Base-by-base conservation (phyloP, 2,113 vertebrate species). In the Onychorhynchus coronatus region DNA sequence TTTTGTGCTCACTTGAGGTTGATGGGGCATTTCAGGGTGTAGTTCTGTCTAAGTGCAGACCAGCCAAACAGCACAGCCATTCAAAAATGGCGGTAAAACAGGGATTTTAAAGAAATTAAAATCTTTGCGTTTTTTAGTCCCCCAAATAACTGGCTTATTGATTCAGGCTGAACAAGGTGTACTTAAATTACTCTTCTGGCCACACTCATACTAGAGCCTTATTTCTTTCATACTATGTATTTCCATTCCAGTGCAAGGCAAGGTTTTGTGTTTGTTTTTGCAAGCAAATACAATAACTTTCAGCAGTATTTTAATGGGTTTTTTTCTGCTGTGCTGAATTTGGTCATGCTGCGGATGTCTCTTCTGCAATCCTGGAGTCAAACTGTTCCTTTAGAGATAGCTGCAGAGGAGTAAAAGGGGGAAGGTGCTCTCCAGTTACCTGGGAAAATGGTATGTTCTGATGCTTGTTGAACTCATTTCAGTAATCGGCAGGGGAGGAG, bases 401-500 rank as follows among this genome's bases (percentile, higher is more conserved):
- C 80, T 73, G 30, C 87, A 80, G 53, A 1, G 0, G 39, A 73
- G 65, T 83, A 50, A 35, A 92, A 74, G 21, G 52, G 8, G 81
- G 62, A 80, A 35, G 66, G 58, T 76, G 53, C 71, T 96, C 46
- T 68, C 72, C 80, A 58, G 72, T 74, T 72, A 37, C 52, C 55
- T n/a, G 42, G 71, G 20, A 31, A 53, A 79, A 52, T 15, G 47
- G n/a, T 63, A 2, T 55, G 17, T 94, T 95, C 96, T 98, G 92
- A 98, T 39, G n/a, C 61, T 90, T 95, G 81, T 97, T 96, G 93
- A 52, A 88, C 96, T 79, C 85, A 65, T 97, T 98, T 91, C 95
- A 99, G 99, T 99, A 97, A 99, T 99, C 86, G 99, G 99, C 97
- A 99, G 99, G 97, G 99, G 99, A 95, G 99, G 99, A 63, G 99